phyloP scores from a whole-genome alignment of 2,888 invertebrate species.

The Pristionchus entomophagus region DNA sequence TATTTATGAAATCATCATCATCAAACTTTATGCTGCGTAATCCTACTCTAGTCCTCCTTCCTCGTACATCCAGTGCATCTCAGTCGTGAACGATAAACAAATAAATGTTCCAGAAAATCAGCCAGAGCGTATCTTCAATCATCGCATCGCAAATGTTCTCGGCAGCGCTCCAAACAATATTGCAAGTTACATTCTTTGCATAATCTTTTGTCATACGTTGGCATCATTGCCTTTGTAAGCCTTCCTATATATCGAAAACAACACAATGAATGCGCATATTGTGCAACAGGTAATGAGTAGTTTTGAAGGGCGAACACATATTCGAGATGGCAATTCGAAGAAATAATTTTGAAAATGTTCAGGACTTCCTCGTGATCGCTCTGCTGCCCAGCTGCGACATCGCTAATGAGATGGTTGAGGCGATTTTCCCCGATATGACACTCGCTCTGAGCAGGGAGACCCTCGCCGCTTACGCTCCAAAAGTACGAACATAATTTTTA shows the following conservation, averaged over 20 bases:
- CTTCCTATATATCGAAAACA: too few species aligned
- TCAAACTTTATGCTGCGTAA: too few species aligned
- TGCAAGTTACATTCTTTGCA: background rate
- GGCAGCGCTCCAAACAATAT: background rate
- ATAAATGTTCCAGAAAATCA: background rate
- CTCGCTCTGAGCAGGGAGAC: background rate
- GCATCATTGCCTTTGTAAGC: too few species aligned
- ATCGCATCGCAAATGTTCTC: background rate
- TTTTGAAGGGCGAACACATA: too few species aligned
- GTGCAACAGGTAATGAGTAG: too few species aligned
- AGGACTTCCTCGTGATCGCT: background rate
- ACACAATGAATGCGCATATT: too few species aligned
- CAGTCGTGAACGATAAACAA: background rate
- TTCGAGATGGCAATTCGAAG: too few species aligned
- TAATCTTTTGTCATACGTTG: too few species aligned
- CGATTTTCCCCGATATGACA: background rate
- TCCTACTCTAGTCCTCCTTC: too few species aligned
- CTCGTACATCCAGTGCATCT: too few species aligned
- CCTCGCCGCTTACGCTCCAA: background rate
- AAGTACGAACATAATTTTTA: background rate
- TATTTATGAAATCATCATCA: background rate
- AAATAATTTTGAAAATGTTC: background rate
- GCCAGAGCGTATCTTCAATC: background rate
- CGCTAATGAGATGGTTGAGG: background rate
- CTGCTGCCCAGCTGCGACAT: background rate